phyloP scores from a whole-genome alignment of 2,797 vertebrate genomes.

The Lerista edwardsae region DNA sequence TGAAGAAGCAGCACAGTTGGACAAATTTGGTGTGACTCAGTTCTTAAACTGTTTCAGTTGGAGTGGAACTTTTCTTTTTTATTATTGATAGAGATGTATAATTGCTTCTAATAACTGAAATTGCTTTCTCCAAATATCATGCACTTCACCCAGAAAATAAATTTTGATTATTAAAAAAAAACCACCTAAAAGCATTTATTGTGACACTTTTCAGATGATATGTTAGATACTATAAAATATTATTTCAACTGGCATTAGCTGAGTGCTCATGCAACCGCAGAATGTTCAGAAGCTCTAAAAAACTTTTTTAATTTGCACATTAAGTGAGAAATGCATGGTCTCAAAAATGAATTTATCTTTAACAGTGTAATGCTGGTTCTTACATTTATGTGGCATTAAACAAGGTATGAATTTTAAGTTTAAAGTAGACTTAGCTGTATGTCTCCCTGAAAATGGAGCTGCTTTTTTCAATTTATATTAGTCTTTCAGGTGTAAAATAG shows the following conservation, averaged over 20 bases:
- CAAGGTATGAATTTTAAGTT: constrained; percentile 8
- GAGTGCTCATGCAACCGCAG: background rate
- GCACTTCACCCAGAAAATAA: background rate
- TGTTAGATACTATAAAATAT: background rate
- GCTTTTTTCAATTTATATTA: background rate
- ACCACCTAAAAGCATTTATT: background rate
- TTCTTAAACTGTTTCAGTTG: background rate
- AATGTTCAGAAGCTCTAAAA: background rate
- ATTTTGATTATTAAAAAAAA: background rate
- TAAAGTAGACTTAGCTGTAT: background rate
- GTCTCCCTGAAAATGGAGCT: background rate
- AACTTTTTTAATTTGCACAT: background rate
- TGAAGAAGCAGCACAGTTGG: background rate
- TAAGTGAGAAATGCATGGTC: background rate
- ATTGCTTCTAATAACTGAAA: background rate
- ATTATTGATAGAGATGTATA: background rate
- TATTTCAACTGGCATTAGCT: background rate
- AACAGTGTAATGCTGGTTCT: background rate
- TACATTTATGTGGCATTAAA: background rate
- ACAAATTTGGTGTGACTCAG: background rate
- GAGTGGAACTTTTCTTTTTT: background rate
- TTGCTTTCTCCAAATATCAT: background rate
- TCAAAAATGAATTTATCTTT: background rate
- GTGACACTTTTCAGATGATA: background rate
- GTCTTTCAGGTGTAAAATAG: background rate